A percentile compares a stretch with the other conserved stretches of the same genome.
These are phyloP conservation scores for Ceratothoa steindachneri DNA, from an alignment of 2,888 invertebrate genomes.

Conservation along the genomic window DNA sequence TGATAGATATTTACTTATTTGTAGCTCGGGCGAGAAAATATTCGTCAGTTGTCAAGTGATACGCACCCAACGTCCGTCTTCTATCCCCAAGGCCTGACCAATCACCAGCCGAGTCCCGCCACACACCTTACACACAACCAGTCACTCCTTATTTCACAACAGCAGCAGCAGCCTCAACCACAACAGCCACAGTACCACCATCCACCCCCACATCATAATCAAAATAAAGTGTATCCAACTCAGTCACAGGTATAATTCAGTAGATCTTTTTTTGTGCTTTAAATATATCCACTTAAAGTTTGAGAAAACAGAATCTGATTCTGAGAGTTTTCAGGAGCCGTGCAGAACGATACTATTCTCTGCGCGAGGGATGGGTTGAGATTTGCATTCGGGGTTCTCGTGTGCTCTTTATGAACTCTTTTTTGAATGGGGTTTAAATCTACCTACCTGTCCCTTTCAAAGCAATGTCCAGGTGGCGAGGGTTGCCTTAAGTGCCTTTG, in stretches of 20 bases:
- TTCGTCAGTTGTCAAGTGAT: conserved; percentile 23
- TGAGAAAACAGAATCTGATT: too few species aligned
- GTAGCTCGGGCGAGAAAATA: conserved; percentile 31
- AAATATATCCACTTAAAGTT: too few species aligned
- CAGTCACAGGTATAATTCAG: conserved; percentile 11
- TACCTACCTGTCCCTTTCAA: too few species aligned
- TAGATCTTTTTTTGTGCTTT: not conserved
- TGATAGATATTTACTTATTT: conserved; percentile 9
- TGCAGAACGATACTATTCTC: too few species aligned
- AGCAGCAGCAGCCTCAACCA: conserved; percentile 16
- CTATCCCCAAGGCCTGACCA: conserved; percentile 28
- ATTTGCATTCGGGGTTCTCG: too few species aligned
- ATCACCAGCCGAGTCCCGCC: conserved; percentile 26
- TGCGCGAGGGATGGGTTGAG: too few species aligned
- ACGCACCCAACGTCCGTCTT: conserved; percentile 16
- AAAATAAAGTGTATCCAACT: not conserved
- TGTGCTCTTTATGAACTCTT: too few species aligned
- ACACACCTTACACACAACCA: conserved; percentile 34
- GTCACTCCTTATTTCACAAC: conserved; percentile 37
- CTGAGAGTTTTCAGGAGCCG: too few species aligned
- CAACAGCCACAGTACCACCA: conserved; percentile 26
- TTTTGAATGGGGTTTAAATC: too few species aligned
- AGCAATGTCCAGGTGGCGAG: too few species aligned
- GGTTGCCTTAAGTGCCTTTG: too few species aligned
- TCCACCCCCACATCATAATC: conserved; percentile 8